Percentiles rank a stretch among this genome's conserved stretches.
phyloP scores from a whole-genome alignment of 2,797 vertebrate species.

The Anguilla pacifica region DNA sequence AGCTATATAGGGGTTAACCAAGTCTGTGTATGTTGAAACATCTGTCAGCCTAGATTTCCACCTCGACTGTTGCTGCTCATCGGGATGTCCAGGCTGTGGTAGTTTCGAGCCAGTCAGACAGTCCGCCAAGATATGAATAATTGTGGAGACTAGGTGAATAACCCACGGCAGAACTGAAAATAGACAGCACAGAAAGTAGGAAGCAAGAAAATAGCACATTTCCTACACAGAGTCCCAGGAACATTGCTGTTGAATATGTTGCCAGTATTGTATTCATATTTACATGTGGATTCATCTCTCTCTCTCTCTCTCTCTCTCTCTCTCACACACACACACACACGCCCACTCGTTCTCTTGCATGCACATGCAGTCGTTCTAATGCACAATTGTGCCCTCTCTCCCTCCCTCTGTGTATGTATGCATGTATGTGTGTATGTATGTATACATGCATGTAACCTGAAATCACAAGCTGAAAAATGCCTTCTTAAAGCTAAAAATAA shows the following conservation, averaged over 20 bases:
- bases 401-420: too few species aligned
- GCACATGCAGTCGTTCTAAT: too few species aligned
- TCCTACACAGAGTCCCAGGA: not conserved
- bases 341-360: not conserved
- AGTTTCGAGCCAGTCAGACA: not conserved
- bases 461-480: not conserved
- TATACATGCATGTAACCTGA: not conserved
- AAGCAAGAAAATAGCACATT: not conserved
- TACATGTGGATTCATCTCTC: not conserved
- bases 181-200: not conserved
- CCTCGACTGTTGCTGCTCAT: too few species aligned
- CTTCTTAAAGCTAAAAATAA: not conserved
- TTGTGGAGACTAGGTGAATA: not conserved
- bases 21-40: too few species aligned
- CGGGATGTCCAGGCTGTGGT: not conserved
- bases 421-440: too few species aligned
- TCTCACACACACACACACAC: not conserved
- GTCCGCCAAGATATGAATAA: not conserved
- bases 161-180: not conserved
- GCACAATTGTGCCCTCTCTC: too few species aligned
- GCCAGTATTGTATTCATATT: not conserved
- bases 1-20: too few species aligned
- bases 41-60: too few species aligned
- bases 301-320: not conserved
- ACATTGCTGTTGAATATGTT: not conserved